Base-by-base conservation (phyloP, 1,140 invertebrate species). In the Pantala flavescens region DNA sequence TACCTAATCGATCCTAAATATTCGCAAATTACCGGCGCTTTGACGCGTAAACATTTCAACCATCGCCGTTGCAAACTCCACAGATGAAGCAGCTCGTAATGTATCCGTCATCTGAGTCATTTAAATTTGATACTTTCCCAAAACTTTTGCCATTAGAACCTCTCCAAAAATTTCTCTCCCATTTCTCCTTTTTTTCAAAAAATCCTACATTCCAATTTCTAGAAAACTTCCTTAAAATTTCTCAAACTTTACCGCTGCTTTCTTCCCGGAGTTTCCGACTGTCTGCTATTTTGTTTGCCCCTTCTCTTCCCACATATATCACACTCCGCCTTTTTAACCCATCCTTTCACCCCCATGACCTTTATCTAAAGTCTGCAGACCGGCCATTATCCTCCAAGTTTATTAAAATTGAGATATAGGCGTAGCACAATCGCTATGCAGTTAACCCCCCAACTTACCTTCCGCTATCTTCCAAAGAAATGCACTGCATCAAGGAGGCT, bases 251-350 rank as follows among this genome's bases (percentile, higher is more conserved):
- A 7, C 49, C 49, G 14, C n/a, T 21, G 16, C 49, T 21, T 63
- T 21, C 16, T 19, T 63, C 49, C 49, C n/a, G n/a, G n/a, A 63
- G n/a, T 63, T 63, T 14, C 49, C 49, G 12, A 63, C 14, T 63
- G 49, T 63, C 49, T 63, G 16, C 49, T 63, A 63, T 63, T 63
- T 63, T 19, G 49, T 63, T 63, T 63, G 49, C 49, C 49, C 49
- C 12, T 12, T 63, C 49, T 5, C 2, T 63, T 63, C 12, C n/a
- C 49, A 16, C 49, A 9, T 63, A 19, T 21, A 63, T 19, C 49
- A 19, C n/a, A n/a, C n/a, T 63, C n/a, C 49, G 3, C 49, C 49
- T 63, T 16, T 63, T 63, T 19, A n/a, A n/a, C 49, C 12, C 49
- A 12, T 19, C 49, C 49, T 63, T 63, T 63, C 14, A 63, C 49